Evolutionary conservation across 2,113 vertebrate species (phyloP), one percentile per base, ranked within the genome.

Genomic region (Danionella cerebrum): DNA sequence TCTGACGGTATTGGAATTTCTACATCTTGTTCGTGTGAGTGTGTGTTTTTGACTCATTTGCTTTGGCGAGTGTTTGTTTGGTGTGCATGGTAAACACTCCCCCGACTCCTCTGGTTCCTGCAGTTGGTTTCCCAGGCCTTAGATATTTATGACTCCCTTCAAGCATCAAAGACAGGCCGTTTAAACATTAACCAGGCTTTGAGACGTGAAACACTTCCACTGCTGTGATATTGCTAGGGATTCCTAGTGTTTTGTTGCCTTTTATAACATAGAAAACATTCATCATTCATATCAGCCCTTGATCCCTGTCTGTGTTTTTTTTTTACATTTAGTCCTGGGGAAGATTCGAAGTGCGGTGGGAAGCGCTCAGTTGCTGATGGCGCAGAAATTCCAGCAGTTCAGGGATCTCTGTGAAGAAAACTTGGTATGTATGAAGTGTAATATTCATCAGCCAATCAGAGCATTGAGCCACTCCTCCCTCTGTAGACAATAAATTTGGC

Each of bases 341-440:
- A 59, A 72, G 14, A 67, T 50, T 35, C 62, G 58, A 2, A 51
- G 67, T 24, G 63, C 69, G 0, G 94, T 97, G 82, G 95, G 94
- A 78, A 96, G 93, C 8, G 94, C 96, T 68, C 94, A 97, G 81
- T 91, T 97, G 83, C 90, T 98, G 77, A 93, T 98, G 91, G 93
- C 93, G 79, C 96, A 98, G 90, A 98, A 96, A 85, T 93, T 96
- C 80, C 94, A 97, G 82, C 95, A 98, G 87, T 98, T 98, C 83
- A 93, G 93, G 80, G 88, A 93, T 75, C 94, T 98, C 78, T 98
- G 96, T 86, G 93, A 97, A 87, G 93, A 98, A 87, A 98, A 94
- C 88, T 91, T 97, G 96, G 96, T 98, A 87, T 90, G 94, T 85
- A 73, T 80, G 69, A 75, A 3, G 16, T 12, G 18, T 33, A 21